Evolutionary conservation across 2,113 vertebrate genomes (phyloP).

Genomic region (Brachionichthys hirsutus): DNA sequence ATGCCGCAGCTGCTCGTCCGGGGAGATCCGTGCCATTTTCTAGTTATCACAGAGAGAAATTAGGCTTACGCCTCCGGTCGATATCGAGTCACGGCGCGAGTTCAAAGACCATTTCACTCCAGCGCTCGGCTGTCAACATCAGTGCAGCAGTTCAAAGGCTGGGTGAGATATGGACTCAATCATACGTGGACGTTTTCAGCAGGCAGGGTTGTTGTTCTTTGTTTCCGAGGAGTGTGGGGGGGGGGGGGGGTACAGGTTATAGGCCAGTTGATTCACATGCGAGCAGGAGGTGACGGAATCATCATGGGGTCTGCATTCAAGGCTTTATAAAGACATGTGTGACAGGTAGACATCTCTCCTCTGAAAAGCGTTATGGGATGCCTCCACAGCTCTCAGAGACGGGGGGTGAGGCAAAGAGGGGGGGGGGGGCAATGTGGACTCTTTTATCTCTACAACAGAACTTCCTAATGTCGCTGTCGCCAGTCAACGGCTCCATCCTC

Average conservation of each 20-base stretch:
- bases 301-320: background rate
- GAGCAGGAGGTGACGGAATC: slow-evolving; percentile 26
- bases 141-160: slow-evolving; percentile 26
- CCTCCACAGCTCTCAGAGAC: slow-evolving; percentile 40
- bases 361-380: slow-evolving; percentile 32
- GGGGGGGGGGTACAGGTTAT: slow-evolving; percentile 28
- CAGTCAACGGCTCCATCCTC: slow-evolving; percentile 16
- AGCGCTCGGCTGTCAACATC: slow-evolving; percentile 11
- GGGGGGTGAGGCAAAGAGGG: background rate
- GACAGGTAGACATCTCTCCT: slow-evolving; percentile 10
- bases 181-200: slow-evolving; percentile 1
- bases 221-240: slow-evolving; percentile 20
- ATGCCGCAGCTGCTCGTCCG: slow-evolving; percentile 26
- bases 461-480: slow-evolving; percentile 51
- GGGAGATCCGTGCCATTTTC: slow-evolving; percentile 46
- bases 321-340: slow-evolving; percentile 1
- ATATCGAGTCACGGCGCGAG: slow-evolving; percentile 13
- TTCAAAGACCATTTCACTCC: too few relatives aligned
- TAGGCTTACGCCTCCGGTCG: slow-evolving; percentile 29
- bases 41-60: slow-evolving; percentile 32
- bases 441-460: slow-evolving; percentile 66
- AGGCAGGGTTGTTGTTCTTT: too few relatives aligned
- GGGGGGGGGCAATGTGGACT: slow-evolving; percentile 1
- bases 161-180: slow-evolving; percentile 9
- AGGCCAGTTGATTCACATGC: slow-evolving; percentile 57